These are phyloP conservation scores for Lagopus muta DNA, from an alignment of 2,113 vertebrate species.

Conservation along the genomic window DNA sequence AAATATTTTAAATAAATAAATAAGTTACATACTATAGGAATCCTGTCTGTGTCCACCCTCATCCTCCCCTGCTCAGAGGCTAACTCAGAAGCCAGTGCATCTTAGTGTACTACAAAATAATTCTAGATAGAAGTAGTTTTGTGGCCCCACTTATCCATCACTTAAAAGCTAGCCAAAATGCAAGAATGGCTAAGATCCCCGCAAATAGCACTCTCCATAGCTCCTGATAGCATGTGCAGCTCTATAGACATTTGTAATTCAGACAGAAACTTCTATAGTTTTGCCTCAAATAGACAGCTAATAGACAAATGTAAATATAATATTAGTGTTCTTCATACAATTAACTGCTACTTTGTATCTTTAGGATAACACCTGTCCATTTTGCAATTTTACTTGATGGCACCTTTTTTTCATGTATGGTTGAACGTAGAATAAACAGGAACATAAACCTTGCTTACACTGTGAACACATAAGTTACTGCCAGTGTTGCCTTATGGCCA, in stretches of 20 bases:
- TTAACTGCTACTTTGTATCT: constrained; percentile 65
- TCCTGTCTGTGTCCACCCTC: background rate
- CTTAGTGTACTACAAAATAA: background rate
- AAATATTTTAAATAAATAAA: background rate
- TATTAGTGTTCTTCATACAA: constrained; percentile 34
- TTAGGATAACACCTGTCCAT: constrained; percentile 66
- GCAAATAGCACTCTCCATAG: background rate
- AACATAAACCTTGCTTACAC: constrained; percentile 64
- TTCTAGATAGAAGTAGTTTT: background rate
- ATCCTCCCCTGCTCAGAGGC: background rate
- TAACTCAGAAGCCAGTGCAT: background rate
- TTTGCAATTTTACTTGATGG: constrained; percentile 61
- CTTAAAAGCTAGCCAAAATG: background rate
- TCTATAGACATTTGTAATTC: background rate
- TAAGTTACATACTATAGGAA: background rate
- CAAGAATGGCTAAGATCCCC: background rate
- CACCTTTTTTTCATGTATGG: constrained; percentile 48
- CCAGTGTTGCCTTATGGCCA: constrained; percentile 65
- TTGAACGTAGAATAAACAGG: constrained; percentile 67
- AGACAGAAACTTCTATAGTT: background rate
- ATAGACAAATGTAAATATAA: constrained; percentile 13
- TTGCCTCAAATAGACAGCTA: background rate
- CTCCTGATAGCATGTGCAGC: background rate
- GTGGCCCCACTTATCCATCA: background rate
- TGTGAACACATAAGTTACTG: constrained; percentile 68